These are phyloP conservation scores for Chloroclystis v-ata DNA, from an alignment of 2,888 invertebrate species.

Conservation along the genomic window DNA sequence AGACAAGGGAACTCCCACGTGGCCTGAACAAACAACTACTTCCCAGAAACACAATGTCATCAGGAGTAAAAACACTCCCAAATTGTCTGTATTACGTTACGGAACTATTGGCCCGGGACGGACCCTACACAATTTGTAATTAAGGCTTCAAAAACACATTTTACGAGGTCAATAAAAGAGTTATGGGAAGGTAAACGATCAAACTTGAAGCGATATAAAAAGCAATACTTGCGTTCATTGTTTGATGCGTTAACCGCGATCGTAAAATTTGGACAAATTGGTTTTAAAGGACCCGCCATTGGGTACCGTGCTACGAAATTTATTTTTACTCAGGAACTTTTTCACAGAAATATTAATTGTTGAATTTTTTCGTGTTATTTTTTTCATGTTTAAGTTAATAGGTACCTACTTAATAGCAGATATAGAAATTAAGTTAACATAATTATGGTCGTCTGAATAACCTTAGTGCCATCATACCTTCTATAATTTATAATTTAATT, in stretches of 20 bases:
- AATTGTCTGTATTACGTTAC: conserved; percentile 55
- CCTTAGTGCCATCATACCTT: too few relatives aligned
- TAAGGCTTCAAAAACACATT: conserved; percentile 37
- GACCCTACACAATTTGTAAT: conserved; percentile 39
- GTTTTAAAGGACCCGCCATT: conserved; percentile 53
- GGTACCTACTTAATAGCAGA: too few relatives aligned
- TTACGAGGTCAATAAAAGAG: conserved; percentile 39
- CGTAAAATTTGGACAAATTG: conserved; percentile 70
- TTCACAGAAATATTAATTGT: too few relatives aligned
- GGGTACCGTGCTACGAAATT: neutral
- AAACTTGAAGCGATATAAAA: conserved; percentile 60
- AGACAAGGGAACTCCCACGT: conserved; percentile 62
- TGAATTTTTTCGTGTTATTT: neutral
- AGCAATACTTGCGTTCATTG: conserved; percentile 63
- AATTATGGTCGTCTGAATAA: too few relatives aligned
- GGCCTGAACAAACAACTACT: conserved; percentile 58
- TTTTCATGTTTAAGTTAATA: conserved; percentile 45
- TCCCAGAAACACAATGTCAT: conserved; percentile 70
- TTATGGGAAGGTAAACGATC: conserved; percentile 63
- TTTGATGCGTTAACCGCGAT: conserved; percentile 59
- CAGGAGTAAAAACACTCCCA: conserved; percentile 61
- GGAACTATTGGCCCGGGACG: conserved; percentile 44
- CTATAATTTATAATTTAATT: too few relatives aligned
- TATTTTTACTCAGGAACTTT: too few relatives aligned
- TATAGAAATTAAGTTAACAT: too few relatives aligned